These are phyloP conservation scores for Meloidogyne floridensis DNA, from an alignment of 1,140 invertebrate genomes.

Conservation along the genomic window DNA sequence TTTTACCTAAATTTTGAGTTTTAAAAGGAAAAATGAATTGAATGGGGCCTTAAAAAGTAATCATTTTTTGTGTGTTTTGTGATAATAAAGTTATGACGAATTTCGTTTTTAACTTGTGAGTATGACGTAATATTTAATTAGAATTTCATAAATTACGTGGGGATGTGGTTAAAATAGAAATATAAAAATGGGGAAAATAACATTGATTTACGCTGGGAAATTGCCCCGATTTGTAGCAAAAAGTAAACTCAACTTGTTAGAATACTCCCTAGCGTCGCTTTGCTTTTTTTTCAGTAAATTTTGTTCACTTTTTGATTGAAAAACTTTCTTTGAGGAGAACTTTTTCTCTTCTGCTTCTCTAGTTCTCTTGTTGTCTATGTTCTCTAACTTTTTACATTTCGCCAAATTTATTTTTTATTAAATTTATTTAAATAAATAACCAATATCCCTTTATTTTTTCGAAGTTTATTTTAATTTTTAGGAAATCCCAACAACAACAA, in stretches of 20 bases:
- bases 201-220: background rate
- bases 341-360: background rate
- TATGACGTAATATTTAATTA: conserved; percentile 6
- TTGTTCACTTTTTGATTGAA: background rate
- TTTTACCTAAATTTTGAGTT: background rate
- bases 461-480: conserved; percentile 6
- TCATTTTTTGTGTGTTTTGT: background rate
- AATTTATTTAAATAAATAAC: too few species aligned
- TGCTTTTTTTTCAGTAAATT: background rate
- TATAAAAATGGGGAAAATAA: background rate
- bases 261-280: background rate
- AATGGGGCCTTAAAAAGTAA: background rate
- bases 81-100: background rate
- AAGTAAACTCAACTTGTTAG: background rate
- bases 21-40: background rate
- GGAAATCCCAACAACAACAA: conserved; percentile 16
- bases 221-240: too few species aligned
- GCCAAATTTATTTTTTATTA: background rate
- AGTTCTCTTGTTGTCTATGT: background rate
- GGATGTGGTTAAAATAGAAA: background rate
- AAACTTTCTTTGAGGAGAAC: background rate
- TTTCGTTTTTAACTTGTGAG: background rate
- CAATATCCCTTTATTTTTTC: background rate
- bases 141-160: background rate
- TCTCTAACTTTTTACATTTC: background rate